Base-by-base conservation (phyloP, 2,888 invertebrate species). In the Smittia sp. region DNA sequence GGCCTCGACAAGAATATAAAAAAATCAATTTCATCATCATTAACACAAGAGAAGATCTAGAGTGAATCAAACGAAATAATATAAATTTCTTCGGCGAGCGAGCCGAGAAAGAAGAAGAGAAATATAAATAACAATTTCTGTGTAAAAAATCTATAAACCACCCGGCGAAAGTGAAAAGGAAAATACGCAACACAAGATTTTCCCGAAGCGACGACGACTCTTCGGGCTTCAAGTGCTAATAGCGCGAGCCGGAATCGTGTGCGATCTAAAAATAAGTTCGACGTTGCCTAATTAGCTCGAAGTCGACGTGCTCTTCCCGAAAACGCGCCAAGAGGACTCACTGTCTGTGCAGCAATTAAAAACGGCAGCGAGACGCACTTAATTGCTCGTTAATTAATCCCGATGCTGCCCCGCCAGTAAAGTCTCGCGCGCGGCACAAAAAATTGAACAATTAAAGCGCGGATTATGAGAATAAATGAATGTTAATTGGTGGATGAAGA, bases 1-100 rank as follows among this genome's bases (percentile, higher is more conserved):
- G 63, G 24, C 22, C 46, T 58, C 20, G 58, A 18, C 15, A 25
- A 63, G 62, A 63, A 62, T 62, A 25, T 22, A 62, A 62, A 24
- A 63, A 65, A 67, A 67, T 67, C 67, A 67, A 67, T 67, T 67
- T 67, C 67, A 46, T 67, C 46, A 67, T 67, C 41, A 69, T 54
- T 69, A 52, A 63, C 63, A 27, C 7, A 63, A 63, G n/a, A 58
- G 58, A 46, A 46, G n/a, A 46, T 46, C 24, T 15, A 63, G 58
- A 58, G 63, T 63, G 63, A 63, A 27, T 63, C 63, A 22, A 62
- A 54, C 6, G 58, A 58, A 63, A 63, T 27, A 63, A 63, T 58
- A 22, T 22, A 3, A 22, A 58, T 13, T 58, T 22, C 22, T 3
- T 20, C 58, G 25, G 20, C 7, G 27, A 63, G 25, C 24, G 63